phyloP scores from a whole-genome alignment of 2,888 invertebrate genomes.

The Calameuta idolon region DNA sequence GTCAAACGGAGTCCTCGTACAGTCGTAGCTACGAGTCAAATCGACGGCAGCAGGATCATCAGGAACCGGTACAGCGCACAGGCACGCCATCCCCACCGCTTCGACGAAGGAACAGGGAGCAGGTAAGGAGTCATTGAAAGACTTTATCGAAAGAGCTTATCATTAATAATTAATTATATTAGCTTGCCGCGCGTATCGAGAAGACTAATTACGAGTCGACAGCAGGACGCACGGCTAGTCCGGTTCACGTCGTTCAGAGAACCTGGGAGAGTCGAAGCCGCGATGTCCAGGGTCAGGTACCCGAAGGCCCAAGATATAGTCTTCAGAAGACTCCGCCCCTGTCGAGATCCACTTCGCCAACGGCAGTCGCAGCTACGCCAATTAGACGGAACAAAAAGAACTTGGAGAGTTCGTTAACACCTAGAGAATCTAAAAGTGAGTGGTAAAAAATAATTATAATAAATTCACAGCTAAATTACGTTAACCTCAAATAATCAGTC shows the following conservation, averaged over 20 bases:
- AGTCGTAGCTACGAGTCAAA: conserved; percentile 43
- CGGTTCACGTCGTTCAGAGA: conserved; percentile 58
- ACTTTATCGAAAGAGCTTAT: background rate
- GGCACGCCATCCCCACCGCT: conserved; percentile 56
- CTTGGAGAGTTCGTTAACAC: conserved; percentile 29
- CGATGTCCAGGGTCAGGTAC: conserved; percentile 33
- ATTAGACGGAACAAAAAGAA: conserved; percentile 37
- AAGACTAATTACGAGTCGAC: conserved; percentile 39
- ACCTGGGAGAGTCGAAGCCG: conserved; percentile 60
- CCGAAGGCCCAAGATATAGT: conserved; percentile 32
- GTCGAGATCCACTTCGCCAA: conserved; percentile 51
- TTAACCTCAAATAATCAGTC: background rate
- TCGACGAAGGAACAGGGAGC: conserved; percentile 54
- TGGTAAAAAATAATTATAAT: background rate
- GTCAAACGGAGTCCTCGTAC: conserved; percentile 47
- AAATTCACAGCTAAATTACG: background rate
- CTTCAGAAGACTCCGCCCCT: conserved; percentile 36
- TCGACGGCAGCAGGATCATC: conserved; percentile 22
- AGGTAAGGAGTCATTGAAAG: conserved; percentile 32
- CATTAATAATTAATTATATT: background rate
- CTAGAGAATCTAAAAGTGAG: conserved; percentile 43
- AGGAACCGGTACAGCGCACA: conserved; percentile 27
- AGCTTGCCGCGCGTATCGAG: conserved; percentile 43
- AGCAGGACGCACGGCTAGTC: conserved; percentile 44
- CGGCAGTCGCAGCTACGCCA: conserved; percentile 28